A percentile compares a stretch with the other conserved stretches of the same genome.
Evolutionary conservation across 1,140 invertebrate genomes (phyloP).

Genomic region (Zaprionus ghesquierei): DNA sequence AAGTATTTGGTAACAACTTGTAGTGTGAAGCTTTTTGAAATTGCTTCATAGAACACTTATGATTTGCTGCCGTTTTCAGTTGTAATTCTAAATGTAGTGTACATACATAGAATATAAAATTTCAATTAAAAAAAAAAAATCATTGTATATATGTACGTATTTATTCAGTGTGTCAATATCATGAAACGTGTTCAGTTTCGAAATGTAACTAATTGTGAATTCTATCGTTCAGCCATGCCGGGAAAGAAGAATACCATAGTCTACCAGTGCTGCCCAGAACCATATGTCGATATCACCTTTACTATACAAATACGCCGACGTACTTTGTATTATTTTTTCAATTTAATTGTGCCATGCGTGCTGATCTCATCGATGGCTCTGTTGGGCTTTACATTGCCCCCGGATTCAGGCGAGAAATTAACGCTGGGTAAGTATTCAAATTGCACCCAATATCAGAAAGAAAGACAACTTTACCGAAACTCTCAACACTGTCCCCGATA

Average conservation of each 20-base stretch:
- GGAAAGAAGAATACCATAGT: conserved; percentile 92
- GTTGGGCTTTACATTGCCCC: conserved; percentile 98
- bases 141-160: conserved; percentile 47
- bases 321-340: conserved; percentile 99
- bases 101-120: conserved; percentile 31
- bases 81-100: conserved; percentile 24
- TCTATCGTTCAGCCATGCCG: conserved; percentile 88
- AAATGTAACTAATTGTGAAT: conserved; percentile 55
- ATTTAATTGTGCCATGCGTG: conserved; percentile 99
- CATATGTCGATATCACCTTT: conserved; percentile 98
- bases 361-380: conserved; percentile 99
- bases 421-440: conserved; percentile 91
- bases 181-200: conserved; percentile 7
- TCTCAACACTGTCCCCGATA: conserved; percentile 15
- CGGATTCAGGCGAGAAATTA: conserved; percentile 99
- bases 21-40: conserved; percentile 31
- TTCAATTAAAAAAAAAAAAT: neutral
- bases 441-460: conserved; percentile 7
- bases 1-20: conserved; percentile 6
- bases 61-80: conserved; percentile 37
- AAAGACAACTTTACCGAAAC: conserved; percentile 8
- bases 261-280: conserved; percentile 94
- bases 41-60: conserved; percentile 61
- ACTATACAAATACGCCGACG: conserved; percentile 97
- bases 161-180: conserved; percentile 52